These are phyloP conservation scores for Unio pictorum DNA, from an alignment of 2,888 invertebrate species.

Conservation along the genomic window DNA sequence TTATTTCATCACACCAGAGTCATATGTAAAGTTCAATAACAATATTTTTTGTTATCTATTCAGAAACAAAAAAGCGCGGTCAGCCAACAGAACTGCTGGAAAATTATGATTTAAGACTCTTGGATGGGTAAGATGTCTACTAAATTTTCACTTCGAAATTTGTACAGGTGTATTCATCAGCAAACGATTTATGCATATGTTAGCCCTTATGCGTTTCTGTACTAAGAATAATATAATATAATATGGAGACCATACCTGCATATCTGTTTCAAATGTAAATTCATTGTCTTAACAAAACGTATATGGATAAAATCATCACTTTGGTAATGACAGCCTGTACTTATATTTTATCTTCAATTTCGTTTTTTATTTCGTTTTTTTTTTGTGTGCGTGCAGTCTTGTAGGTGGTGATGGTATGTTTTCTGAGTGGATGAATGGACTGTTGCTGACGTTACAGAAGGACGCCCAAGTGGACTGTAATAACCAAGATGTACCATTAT, in stretches of 20 bases:
- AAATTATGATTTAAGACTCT: slow-evolving; percentile 38
- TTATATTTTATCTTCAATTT: no score
- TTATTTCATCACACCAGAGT: no score
- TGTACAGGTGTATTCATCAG: not conserved
- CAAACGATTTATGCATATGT: not conserved
- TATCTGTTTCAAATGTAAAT: no score
- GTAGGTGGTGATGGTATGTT: slow-evolving; percentile 62
- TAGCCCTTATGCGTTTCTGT: no score
- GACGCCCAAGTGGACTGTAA: slow-evolving; percentile 43
- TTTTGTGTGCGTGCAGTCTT: slow-evolving; percentile 35
- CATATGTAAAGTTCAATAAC: no score
- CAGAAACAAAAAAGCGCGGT: slow-evolving; percentile 51
- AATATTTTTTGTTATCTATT: not conserved
- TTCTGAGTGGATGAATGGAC: slow-evolving; percentile 55
- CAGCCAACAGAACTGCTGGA: slow-evolving; percentile 45
- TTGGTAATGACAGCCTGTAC: no score
- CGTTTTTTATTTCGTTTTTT: not conserved
- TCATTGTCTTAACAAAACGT: no score
- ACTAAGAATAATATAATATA: no score
- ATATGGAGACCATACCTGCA: no score
- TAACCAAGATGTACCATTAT: slow-evolving; percentile 39
- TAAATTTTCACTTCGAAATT: no score
- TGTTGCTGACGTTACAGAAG: slow-evolving; percentile 40
- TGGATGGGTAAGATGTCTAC: slow-evolving; percentile 51
- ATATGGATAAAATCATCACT: no score